Conservation (phyloP, 2,113 vertebrate genomes). For the Melanotaenia duboulayi region DNA sequence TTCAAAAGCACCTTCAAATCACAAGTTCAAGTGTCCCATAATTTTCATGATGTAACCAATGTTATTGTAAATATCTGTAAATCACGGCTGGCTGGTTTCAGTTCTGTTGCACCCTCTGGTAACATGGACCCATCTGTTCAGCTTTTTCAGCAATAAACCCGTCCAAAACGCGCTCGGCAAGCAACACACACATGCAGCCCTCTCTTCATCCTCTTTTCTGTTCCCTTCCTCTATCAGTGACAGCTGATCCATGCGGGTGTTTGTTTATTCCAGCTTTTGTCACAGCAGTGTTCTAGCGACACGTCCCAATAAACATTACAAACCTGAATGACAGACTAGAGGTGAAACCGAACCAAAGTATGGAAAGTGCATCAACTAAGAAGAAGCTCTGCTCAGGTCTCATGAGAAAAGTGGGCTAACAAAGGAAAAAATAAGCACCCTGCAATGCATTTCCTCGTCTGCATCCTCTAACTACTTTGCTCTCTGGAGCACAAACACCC, state of each 20-base stretch:
- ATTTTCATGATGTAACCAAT: conserved; percentile 40
- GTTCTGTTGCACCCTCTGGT: conserved; percentile 51
- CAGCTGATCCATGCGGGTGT: conserved; percentile 66
- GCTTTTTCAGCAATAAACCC: conserved; percentile 28
- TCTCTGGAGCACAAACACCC: conserved; percentile 56
- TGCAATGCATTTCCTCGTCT: conserved; percentile 62
- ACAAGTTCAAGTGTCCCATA: background rate
- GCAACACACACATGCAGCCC: conserved; percentile 3
- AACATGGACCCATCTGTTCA: conserved; percentile 73
- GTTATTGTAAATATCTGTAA: conserved; percentile 44
- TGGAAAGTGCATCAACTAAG: background rate
- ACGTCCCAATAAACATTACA: conserved; percentile 43
- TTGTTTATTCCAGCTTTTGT: conserved; percentile 26
- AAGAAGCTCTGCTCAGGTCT: background rate
- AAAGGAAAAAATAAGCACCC: conserved; percentile 55
- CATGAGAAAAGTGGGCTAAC: background rate
- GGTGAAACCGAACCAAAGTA: background rate
- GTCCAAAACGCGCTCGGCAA: conserved; percentile 34
- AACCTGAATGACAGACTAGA: conserved; percentile 42
- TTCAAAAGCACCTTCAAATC: background rate
- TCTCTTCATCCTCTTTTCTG: background rate
- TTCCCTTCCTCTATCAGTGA: conserved; percentile 15
- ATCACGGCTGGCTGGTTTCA: conserved; percentile 29
- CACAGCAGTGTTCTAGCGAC: conserved; percentile 41
- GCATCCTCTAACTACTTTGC: conserved; percentile 59